These are phyloP conservation scores for Silvanus unidentatus DNA, from an alignment of 2,888 invertebrate species.

Conservation along the genomic window DNA sequence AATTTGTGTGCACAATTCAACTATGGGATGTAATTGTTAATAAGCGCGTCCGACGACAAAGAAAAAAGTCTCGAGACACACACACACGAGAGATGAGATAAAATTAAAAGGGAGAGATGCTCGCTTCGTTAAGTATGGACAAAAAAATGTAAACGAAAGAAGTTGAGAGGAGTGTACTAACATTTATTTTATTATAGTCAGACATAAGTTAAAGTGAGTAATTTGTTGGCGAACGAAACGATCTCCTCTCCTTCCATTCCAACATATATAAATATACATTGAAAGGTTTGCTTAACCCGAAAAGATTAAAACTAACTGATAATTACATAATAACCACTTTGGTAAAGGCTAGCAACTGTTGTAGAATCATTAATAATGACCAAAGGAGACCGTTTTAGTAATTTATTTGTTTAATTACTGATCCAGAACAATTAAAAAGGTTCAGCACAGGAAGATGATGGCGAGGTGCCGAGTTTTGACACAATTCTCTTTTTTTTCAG, in stretches of 20 bases:
- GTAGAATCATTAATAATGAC: slow-evolving; percentile 47
- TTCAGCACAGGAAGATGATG: slow-evolving; percentile 14
- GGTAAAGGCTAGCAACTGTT: slow-evolving; percentile 43
- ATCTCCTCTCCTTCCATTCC: too few relatives aligned
- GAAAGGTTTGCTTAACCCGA: slow-evolving; percentile 51
- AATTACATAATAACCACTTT: slow-evolving; percentile 51
- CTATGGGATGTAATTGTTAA: too few relatives aligned
- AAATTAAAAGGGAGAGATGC: too few relatives aligned
- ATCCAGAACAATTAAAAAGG: slow-evolving; percentile 47
- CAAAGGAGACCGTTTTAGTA: slow-evolving; percentile 45
- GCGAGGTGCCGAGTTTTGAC: slow-evolving; percentile 26
- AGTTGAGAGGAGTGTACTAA: slow-evolving; percentile 29
- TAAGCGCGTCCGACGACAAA: too few relatives aligned
- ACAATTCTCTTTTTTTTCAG: slow-evolving; percentile 7
- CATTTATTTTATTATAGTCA: slow-evolving; percentile 4
- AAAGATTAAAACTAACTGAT: slow-evolving; percentile 50
- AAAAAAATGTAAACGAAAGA: slow-evolving; percentile 16
- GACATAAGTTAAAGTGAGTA: slow-evolving; percentile 32
- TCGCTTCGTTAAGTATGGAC: too few relatives aligned
- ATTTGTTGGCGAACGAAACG: slow-evolving; percentile 44
- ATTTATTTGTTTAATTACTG: slow-evolving; percentile 50
- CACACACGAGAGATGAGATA: too few relatives aligned
- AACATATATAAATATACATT: slow-evolving; percentile 17
- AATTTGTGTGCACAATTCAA: too few relatives aligned
- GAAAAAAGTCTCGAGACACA: too few relatives aligned